Evolutionary conservation across 1,140 invertebrate species (phyloP).

Genomic region (Holcopasites calliopsidis): DNA sequence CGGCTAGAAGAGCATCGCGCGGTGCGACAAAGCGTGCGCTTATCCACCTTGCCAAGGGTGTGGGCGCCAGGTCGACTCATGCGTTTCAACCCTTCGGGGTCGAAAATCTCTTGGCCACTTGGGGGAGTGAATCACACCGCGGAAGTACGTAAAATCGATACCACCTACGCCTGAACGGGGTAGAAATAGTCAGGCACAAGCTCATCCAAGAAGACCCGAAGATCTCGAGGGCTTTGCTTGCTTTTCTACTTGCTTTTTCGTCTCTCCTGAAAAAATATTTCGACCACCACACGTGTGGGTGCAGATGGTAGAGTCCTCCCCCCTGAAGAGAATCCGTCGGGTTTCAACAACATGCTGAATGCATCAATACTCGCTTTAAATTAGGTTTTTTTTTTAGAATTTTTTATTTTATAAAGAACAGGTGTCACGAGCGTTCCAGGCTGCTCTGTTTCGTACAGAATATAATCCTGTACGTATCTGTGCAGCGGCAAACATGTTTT

Average conservation of each 20-base stretch:
- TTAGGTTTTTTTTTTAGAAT: not conserved
- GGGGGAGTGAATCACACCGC: constrained; percentile 58
- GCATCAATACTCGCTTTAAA: not conserved
- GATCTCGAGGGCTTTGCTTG: not conserved
- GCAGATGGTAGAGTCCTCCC: not conserved
- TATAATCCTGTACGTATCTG: too few species aligned
- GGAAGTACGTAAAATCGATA: constrained; percentile 60
- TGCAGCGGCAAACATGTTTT: too few species aligned
- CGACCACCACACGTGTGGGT: not conserved
- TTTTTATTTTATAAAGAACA: too few species aligned
- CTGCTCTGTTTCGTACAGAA: too few species aligned
- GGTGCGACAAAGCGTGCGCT: too few species aligned
- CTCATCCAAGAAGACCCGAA: not conserved
- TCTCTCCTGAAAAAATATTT: not conserved
- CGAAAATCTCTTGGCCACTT: constrained; percentile 51
- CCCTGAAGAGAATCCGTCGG: not conserved
- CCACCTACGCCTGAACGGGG: not conserved
- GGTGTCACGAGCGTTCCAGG: too few species aligned
- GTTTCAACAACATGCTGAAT: not conserved
- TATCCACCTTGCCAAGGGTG: constrained; percentile 40
- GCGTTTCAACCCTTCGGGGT: constrained; percentile 40
- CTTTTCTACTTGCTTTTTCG: not conserved
- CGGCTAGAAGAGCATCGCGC: too few species aligned
- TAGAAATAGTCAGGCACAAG: not conserved
- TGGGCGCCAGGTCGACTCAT: constrained; percentile 32